These are phyloP conservation scores for Macrophya annulata DNA, from an alignment of 2,888 invertebrate species.

Conservation along the genomic window DNA sequence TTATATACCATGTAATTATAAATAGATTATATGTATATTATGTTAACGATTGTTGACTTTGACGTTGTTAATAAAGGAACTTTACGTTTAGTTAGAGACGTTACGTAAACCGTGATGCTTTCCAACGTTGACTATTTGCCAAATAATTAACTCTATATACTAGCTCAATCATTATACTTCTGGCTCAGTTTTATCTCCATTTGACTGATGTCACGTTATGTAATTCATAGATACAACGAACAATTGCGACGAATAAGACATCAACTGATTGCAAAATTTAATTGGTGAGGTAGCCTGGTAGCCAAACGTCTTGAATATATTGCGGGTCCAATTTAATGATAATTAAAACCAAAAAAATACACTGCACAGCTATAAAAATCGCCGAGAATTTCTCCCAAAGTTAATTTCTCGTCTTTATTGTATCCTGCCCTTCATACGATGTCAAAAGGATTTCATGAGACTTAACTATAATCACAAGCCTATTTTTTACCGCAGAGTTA, in stretches of 20 bases:
- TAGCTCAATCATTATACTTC: conserved; percentile 34
- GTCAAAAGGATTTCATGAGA: background rate
- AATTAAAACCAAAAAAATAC: background rate
- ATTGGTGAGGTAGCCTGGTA: background rate
- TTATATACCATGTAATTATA: background rate
- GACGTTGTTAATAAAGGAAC: conserved; percentile 10
- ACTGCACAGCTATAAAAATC: background rate
- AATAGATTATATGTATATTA: background rate
- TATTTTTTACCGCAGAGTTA: background rate
- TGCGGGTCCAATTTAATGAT: background rate
- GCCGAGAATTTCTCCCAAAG: background rate
- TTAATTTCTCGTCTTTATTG: background rate
- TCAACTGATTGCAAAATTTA: background rate
- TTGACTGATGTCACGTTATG: background rate
- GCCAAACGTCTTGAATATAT: background rate
- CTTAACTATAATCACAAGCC: background rate
- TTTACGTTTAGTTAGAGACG: conserved; percentile 12
- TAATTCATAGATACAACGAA: conserved; percentile 18
- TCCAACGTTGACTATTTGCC: conserved; percentile 36
- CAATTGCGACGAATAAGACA: background rate
- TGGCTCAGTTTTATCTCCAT: conserved; percentile 32
- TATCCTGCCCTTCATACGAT: background rate
- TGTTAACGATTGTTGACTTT: background rate
- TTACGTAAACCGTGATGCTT: conserved; percentile 28
- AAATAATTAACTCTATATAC: conserved; percentile 27